These are phyloP conservation scores for Ormyrus nitidulus DNA, from an alignment of 2,888 invertebrate genomes.

Conservation along the genomic window DNA sequence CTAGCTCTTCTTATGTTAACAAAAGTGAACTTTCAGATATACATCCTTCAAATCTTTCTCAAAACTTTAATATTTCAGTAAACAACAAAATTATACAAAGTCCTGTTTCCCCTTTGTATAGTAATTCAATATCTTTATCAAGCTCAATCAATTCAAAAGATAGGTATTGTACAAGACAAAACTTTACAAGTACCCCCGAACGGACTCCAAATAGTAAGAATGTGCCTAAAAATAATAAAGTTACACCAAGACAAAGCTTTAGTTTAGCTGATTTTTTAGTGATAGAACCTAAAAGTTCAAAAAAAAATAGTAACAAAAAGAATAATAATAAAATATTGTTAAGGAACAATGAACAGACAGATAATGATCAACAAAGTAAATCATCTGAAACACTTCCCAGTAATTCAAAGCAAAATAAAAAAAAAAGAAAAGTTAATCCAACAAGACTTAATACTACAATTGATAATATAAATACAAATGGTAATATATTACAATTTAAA, in stretches of 20 bases:
- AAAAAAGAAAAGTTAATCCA: constrained; percentile 66
- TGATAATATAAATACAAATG: constrained; percentile 49
- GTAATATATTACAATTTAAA: constrained; percentile 1
- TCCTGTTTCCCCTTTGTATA: constrained; percentile 61
- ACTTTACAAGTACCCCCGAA: constrained; percentile 52
- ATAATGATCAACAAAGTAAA: constrained; percentile 27
- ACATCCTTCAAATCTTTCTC: constrained; percentile 54
- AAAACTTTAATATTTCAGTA: constrained; percentile 51
- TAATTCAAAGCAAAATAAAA: constrained; percentile 54
- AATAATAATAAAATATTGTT: constrained; percentile 41
- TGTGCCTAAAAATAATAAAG: constrained; percentile 58
- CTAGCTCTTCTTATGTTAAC: constrained; percentile 40
- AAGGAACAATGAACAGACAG: constrained; percentile 40
- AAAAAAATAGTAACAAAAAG: constrained; percentile 58
- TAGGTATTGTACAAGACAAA: constrained; percentile 7
- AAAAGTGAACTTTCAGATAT: constrained; percentile 40
- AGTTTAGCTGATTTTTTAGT: constrained; percentile 65
- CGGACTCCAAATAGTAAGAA: constrained; percentile 47
- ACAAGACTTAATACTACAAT: constrained; percentile 62
- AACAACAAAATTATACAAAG: constrained; percentile 52
- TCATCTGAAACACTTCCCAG: constrained; percentile 56
- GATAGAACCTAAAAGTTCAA: constrained; percentile 56
- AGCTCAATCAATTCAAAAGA: constrained; percentile 41
- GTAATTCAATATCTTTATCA: constrained; percentile 42
- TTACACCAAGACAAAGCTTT: constrained; percentile 57